Evolutionary conservation across 2,113 vertebrate species (phyloP).

Genomic region (Isichthys henryi): DNA sequence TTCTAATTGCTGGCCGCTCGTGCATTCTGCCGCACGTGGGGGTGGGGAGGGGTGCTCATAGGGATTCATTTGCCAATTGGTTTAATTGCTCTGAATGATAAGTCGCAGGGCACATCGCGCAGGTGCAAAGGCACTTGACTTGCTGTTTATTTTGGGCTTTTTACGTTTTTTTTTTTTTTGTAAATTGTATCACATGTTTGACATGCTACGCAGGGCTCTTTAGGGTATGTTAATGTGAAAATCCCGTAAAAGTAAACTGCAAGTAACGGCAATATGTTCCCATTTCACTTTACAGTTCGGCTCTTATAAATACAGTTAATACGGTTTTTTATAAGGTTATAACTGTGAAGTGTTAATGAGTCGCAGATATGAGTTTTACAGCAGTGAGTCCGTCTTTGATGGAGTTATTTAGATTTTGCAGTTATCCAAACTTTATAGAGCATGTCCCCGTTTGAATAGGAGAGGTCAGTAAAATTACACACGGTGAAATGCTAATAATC

Average conservation of each 20-base stretch:
- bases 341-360: conserved; percentile 65
- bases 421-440: conserved; percentile 67
- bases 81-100: conserved; percentile 56
- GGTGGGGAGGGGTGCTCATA: conserved; percentile 39
- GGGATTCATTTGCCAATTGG: conserved; percentile 54
- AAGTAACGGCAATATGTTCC: conserved; percentile 29
- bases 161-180: not conserved
- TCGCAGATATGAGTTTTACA: conserved; percentile 69
- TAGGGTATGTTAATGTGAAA: conserved; percentile 18
- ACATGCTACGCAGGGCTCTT: conserved; percentile 20
- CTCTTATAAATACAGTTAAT: conserved; percentile 50
- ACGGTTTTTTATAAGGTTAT: conserved; percentile 57
- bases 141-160: conserved; percentile 8
- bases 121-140: conserved; percentile 13
- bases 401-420: conserved; percentile 62
- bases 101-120: conserved; percentile 21
- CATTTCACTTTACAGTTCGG: conserved; percentile 46
- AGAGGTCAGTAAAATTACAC: conserved; percentile 86
- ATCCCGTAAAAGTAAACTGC: conserved; percentile 42
- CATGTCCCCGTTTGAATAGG: conserved; percentile 75
- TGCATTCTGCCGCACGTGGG: not conserved
- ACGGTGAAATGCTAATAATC: conserved; percentile 95
- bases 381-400: conserved; percentile 48
- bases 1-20: conserved; percentile 50
- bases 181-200: conserved; percentile 15